Evolutionary conservation across 2,113 vertebrate genomes (phyloP).

Genomic region (Tylochromis polylepis): DNA sequence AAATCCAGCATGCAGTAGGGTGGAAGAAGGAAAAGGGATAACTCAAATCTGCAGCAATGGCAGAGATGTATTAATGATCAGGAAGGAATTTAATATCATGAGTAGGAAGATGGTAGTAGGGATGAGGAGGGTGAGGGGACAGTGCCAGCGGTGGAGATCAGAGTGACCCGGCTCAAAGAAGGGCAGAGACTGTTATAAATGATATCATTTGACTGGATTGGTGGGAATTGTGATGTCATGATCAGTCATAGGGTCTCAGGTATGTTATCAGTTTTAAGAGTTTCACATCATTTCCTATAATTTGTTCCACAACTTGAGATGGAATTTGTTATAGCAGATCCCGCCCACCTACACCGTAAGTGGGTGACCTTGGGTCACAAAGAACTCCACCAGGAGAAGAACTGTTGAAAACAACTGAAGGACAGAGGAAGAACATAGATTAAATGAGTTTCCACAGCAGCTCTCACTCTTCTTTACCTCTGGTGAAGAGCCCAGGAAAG

Average conservation of each 20-base stretch:
- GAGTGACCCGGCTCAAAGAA: not conserved
- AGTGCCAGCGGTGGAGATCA: not conserved
- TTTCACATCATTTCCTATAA: not conserved
- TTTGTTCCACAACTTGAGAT: not conserved
- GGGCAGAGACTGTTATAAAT: not conserved
- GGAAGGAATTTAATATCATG: not conserved
- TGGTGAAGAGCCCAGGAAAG: slow-evolving; percentile 36
- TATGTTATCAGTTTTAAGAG: not conserved
- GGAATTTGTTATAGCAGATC: not conserved
- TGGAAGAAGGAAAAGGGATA: not conserved
- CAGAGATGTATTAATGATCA: not conserved
- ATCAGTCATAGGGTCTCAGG: not conserved
- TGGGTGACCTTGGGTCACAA: not conserved
- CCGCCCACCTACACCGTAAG: not conserved
- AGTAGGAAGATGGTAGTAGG: not conserved
- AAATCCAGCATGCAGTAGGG: not conserved
- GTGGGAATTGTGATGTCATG: not conserved
- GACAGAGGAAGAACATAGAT: not conserved
- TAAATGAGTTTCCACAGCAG: not conserved
- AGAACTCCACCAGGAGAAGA: not conserved
- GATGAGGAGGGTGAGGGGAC: not conserved
- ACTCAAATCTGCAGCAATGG: not conserved
- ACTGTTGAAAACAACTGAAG: not conserved
- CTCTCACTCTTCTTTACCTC: slow-evolving; percentile 56
- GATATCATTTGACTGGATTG: not conserved